Base-by-base conservation (phyloP, 2,888 invertebrate species). In the Phoenoteleia sp. region DNA sequence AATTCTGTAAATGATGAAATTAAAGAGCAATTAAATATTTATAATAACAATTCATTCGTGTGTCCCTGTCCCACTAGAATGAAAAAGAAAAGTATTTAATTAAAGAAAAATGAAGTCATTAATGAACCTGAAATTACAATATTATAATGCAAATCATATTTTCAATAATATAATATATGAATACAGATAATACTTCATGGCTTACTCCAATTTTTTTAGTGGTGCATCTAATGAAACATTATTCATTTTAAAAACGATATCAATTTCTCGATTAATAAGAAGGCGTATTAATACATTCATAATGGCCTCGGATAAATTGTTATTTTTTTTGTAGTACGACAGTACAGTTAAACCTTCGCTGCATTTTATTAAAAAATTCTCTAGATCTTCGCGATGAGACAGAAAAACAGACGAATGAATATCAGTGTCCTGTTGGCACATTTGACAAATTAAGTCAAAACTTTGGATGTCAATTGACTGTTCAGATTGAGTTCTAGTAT, bases 191-290 rank as follows among this genome's bases (percentile, higher is more conserved):
- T 17, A 49, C 49, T 19, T 19, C 4, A n/a, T 19, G 21, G 19
- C 58, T 58, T 58, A 58, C 58, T 58, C 15, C n/a, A 58, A 33
- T 58, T 33, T 58, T 17, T 29, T 58, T 13, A 58, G 4, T 11
- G 58, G 58, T 6, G 7, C 33, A 11, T 58, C 58, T 5, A 58
- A 3, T 3, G 52, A 23, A 52, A 25, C n/a, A 9, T 52, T 23
- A 2, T 23, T n/a, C 25, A 4, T 25, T n/a, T 23, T 52, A 23
- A 21, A 23, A 6, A 52, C 4, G 23, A 52, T 52, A n/a, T 33
- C 11, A 11, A 58, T 7, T 58, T 58, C 58, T 33, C 58, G 29
- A 19, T 2, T 15, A 19, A 58, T 58, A 33, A 58, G 29, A 13
- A 58, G 15, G 2, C 4, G 33, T 36, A n/a, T 17, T 19, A 58